Evolutionary conservation across 2,113 vertebrate genomes (phyloP), one percentile per base, ranked within the genome.

Genomic region (Catharus fuscescens): DNA sequence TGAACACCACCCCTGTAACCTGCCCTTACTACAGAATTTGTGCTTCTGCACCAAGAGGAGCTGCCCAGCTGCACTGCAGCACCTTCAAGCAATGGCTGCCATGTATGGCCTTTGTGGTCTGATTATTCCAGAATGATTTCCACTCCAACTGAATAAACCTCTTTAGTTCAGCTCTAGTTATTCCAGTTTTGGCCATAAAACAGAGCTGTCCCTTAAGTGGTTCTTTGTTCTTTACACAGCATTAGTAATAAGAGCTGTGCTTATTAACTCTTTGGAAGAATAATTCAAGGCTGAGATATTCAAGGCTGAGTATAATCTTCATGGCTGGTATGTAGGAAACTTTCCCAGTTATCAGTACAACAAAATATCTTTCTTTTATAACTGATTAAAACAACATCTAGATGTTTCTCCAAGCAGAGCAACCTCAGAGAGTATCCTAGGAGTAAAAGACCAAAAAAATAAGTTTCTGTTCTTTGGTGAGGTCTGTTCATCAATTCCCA

Each of bases 151-250:
- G 44, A 69, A 80, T 15, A 92, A 54, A 92, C 14, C 21, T 79
- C 77, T 91, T 71, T 50, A 87, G 70, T 95, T 95, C 12, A 9
- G 66, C 42, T 93, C 57, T 34, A 69, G 45, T 85, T 95, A 59
- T 74, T 93, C 32, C 12, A 1, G 18, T 79, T 95, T 92, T 76
- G 80, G 78, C 66, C 38, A 57, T 42, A 40, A 87, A 92, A 61
- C 31, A 87, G 52, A 19, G 69, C 38, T 13, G 19, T 79, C 61
- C 69, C 69, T 89, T 86, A 91, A 95, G 57, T 57, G 66, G 21
- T 20, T 85, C 29, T 91, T 92, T 85, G 52, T 42, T 87, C 66
- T 91, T 87, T 54, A 56, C 23, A 40, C 29, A 71, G 26, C 15
- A 47, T 83, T 88, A 92, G 28, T 70, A 92, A 45, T 38, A 89